Conservation (phyloP, 2,113 vertebrate species). For the Pontoporia blainvillei region DNA sequence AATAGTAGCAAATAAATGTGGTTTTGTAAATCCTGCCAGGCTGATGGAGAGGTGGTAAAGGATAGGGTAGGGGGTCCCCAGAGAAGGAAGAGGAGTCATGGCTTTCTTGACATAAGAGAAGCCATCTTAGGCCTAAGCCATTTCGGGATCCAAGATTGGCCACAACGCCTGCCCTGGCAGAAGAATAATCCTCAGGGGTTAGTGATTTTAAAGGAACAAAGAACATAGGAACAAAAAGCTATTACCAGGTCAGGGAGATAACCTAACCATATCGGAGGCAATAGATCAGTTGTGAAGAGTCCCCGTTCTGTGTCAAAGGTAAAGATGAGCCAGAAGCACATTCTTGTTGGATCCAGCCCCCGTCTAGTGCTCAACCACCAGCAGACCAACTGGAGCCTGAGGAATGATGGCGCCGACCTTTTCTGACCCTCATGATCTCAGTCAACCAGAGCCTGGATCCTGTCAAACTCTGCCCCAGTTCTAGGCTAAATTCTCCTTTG, state of each 20-base stretch:
- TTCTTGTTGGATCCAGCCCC: neutral
- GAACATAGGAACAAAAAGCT: neutral
- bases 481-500: neutral
- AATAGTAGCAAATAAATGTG: accelerated
- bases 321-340: neutral
- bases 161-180: neutral
- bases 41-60: accelerated
- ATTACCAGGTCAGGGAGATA: neutral
- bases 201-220: neutral
- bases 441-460: neutral
- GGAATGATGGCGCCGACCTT: neutral
- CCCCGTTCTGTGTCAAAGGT: neutral
- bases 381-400: accelerated
- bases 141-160: neutral
- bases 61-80: neutral
- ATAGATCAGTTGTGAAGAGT: neutral
- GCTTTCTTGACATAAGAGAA: neutral
- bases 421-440: neutral
- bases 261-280: neutral
- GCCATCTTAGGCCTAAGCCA: neutral
- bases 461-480: neutral
- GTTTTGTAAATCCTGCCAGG: accelerated
- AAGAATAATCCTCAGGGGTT: neutral
- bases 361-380: neutral
- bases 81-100: neutral